Evolutionary conservation across 2,797 vertebrate genomes (phyloP), one percentile per base, ranked within the genome.

Genomic region (Silurus lanzhouensis): DNA sequence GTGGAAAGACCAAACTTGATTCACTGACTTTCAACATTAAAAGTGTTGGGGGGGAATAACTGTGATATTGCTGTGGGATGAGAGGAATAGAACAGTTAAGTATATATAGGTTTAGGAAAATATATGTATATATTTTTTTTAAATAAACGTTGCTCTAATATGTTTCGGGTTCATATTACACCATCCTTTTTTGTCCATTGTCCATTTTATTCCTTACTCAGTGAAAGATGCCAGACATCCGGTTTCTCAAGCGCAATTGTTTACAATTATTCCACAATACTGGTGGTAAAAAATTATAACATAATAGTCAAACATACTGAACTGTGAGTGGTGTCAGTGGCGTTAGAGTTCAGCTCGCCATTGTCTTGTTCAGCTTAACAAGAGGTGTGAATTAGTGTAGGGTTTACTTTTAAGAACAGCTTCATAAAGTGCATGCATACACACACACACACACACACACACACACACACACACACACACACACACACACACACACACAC

Each of bases 311-410:
- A 60, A 14, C n/a, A 55, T 75, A 25, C 44, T 48, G 14, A 72
- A 38, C 6, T 44, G 57, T 61, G 19, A 61, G 76, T 5, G 15
- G 27, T 17, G 60, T 60, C 57, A 44, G 27, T 61, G 31, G 27
- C 19, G 38, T 31, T 78, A 22, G 22, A 0, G 7, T 27, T 86
- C 86, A 90, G 88, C 89, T 90, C 88, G 83, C 88, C 75, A 86
- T 91, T 91, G 89, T 38, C 38, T 38, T 38, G 38, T 38, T 38
- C 38, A 38, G 38, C 38, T 93, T 93, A 93, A 92, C 63, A 10
- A 84, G 88, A 93, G 89, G 90, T 89, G 91, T 91, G 90, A 94
- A 93, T 92, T 89, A 83, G 90, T 90, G 85, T 91, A 88, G 87
- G 89, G 86, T 91, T 92, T 91, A 91, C 86, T 87, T 91, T 85